phyloP scores from a whole-genome alignment of 2,888 invertebrate genomes.

The Drosophila bunnanda region DNA sequence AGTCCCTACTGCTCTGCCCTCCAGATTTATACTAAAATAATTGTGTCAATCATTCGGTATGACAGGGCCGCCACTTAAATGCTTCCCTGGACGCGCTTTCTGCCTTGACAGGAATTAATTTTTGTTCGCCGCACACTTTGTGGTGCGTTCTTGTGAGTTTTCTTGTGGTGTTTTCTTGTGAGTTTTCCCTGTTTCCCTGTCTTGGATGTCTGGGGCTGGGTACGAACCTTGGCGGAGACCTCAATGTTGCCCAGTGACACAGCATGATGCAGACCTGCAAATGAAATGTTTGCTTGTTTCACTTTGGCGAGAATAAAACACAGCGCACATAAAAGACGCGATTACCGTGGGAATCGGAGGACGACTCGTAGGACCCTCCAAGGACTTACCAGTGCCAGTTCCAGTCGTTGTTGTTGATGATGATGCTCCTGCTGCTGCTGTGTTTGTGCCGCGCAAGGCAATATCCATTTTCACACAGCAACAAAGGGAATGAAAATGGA shows the following conservation, averaged over 20 bases:
- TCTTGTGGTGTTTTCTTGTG: neutral
- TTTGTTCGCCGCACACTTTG: conserved; percentile 29
- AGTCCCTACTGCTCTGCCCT: neutral
- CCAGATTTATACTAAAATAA: conserved; percentile 25
- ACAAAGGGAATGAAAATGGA: conserved; percentile 44
- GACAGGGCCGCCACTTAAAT: conserved; percentile 18
- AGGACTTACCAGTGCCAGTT: conserved; percentile 74
- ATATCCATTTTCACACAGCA: conserved; percentile 70
- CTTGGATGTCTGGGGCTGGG: neutral
- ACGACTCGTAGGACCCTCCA: conserved; percentile 44
- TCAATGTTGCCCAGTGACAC: conserved; percentile 85
- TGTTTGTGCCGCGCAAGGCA: conserved; percentile 66
- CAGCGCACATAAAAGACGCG: conserved; percentile 40
- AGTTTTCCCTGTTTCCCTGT: conserved; percentile 8
- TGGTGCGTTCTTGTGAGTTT: conserved; percentile 11
- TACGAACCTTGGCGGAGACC: conserved; percentile 82
- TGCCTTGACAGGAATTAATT: conserved; percentile 30
- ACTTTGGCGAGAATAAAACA: conserved; percentile 35
- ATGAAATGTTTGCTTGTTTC: conserved; percentile 52
- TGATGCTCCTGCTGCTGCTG: conserved; percentile 38
- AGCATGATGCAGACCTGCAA: conserved; percentile 84
- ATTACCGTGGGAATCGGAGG: conserved; percentile 27
- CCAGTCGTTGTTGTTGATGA: conserved; percentile 44
- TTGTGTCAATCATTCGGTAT: conserved; percentile 37
- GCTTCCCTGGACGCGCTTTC: conserved; percentile 7